Base-by-base conservation (phyloP, 53 echinoderm and acorn worm genomes). In the Holothuria scabra region DNA sequence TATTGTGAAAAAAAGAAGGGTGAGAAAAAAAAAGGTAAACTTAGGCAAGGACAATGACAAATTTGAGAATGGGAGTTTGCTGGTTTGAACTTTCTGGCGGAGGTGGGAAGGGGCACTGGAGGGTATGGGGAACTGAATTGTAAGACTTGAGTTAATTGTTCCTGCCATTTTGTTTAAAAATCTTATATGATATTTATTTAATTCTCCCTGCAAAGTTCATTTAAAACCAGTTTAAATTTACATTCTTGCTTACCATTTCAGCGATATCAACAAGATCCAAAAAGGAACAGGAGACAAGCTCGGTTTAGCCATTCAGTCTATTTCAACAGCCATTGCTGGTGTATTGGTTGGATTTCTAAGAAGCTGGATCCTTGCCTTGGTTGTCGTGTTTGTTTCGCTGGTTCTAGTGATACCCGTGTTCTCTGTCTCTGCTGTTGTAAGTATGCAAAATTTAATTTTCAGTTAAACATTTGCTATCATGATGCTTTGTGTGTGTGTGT, bases 241-340 rank as follows among this genome's bases (percentile, higher is more conserved):
- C 52, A 18, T 52, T 52, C 52, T 52, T 14, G 52, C 18, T 52
- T 52, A 52, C 52, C 52, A 52, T 52, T 66, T 28, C 89, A 95
- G 93, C 37, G 95, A 95, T 62, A 89, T 95, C 16, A 70, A 88
- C 66, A 95, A 93, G 89, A 92, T 95, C 34, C 88, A 86, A 16
- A 32, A 25, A 24, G 95, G 95, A 3, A 89, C 89, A 21, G 95
- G 95, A 16, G 93, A 93, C 87, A 95, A 95, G 85, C 64, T 93
- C 1, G 95, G 93, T 60, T 86, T 89, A 44, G 70, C 91, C 28
- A 60, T 95, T 8, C 93, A 95, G 75, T 87, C 86, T 38, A 30
- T 82, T 14, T 83, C 93, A 12, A 86, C 93, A 32, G 88, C 82
- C 32, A 55, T 95, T 14, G 85, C 60, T 28, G 95, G 95, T 24